Evolutionary conservation across 1,140 invertebrate genomes (phyloP), one percentile per base, ranked within the genome.

Genomic region (Bactericera cockerelli): DNA sequence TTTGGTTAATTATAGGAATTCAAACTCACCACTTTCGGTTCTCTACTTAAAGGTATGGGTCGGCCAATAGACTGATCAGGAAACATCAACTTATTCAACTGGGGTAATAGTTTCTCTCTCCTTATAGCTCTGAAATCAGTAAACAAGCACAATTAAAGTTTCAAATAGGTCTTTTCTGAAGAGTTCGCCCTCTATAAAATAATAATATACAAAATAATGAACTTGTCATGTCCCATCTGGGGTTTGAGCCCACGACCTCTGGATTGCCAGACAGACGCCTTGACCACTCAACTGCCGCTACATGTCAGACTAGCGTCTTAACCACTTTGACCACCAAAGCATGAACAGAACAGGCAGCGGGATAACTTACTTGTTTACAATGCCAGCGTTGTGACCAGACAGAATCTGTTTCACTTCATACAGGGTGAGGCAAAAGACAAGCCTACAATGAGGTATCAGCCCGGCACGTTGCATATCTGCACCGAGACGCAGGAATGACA

Each of bases 371-470:
- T 84, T 87, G 65, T 4, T 65, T 69, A 2, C 80, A 75, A 65
- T 78, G 76, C 36, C 76, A 68, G 22, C 61, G 10, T 1, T 70
- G 75, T 25, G 26, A 0, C 26, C 11, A 4, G 70, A 54, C 1
- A 87, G 68, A 0, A 87, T 70, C 28, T 71, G 63, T 14, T 70
- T 70, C 13, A 90, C 74, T 70, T 91, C 87, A 33, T 74, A 62
- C 26, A 79, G 71, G 1, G 82, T 81, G 54, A 91, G 72, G 69
- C 79, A 86, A 67, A 80, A 87, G 24, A 90, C 69, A 0, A 90
- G 70, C 24, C 83, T 76, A 16, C 67, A 64, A 49, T 81, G 74
- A 0, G 86, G 86, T 14, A 92, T 62, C 13, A 76, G 71, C 61
- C 81, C 82, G 62, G 82, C 75, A 1, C 66, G 62, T 0, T 78